Percentiles rank a stretch among this genome's conserved stretches.
phyloP scores from a whole-genome alignment of 2,797 vertebrate genomes.

The Scolopax bukidnonensis region DNA sequence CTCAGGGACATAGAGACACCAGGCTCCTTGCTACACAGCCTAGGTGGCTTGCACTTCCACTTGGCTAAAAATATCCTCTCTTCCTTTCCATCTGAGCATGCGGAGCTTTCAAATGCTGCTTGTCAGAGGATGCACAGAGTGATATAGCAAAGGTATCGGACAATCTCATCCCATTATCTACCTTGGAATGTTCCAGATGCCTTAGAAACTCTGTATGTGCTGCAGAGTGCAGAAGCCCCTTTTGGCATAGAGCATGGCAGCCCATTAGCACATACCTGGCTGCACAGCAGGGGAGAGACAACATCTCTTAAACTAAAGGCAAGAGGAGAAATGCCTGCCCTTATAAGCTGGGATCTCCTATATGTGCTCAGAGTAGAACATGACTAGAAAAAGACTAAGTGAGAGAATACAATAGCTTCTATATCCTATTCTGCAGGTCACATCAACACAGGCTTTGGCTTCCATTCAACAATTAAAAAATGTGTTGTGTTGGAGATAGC shows the following conservation, averaged over 20 bases:
- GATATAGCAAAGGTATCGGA: rapidly evolving
- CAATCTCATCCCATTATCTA: background rate
- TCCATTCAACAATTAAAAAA: background rate
- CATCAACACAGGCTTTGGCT: background rate
- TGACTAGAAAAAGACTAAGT: background rate
- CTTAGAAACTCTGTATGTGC: background rate
- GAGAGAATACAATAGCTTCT: background rate
- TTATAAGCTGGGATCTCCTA: background rate
- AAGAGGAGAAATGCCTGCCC: background rate
- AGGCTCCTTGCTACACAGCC: background rate
- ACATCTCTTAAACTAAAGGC: background rate
- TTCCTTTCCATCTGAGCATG: background rate
- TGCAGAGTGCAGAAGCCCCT: background rate
- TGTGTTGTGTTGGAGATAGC: background rate
- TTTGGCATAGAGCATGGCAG: background rate
- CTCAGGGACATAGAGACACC: background rate
- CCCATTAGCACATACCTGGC: background rate
- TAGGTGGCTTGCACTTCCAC: background rate
- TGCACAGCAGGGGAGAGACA: background rate
- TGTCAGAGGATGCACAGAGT: background rate
- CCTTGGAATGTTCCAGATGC: background rate
- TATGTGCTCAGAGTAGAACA: background rate
- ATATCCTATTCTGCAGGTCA: background rate
- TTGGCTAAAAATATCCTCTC: background rate
- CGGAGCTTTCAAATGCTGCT: background rate